These are phyloP conservation scores for Myripristis jacobus DNA, from an alignment of 2,797 vertebrate genomes.

Conservation along the genomic window DNA sequence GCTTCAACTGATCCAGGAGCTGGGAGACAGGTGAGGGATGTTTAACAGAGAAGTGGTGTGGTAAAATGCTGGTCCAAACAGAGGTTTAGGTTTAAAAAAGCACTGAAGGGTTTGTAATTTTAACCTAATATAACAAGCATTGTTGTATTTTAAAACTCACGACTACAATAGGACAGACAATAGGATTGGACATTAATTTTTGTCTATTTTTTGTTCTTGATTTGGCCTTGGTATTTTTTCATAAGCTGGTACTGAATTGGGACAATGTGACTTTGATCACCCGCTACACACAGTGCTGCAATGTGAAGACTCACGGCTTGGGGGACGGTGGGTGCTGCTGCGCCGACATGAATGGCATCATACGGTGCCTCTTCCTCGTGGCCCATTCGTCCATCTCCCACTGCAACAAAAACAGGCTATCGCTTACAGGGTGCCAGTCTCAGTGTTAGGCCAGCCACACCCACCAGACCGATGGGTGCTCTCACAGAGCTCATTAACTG, in stretches of 20 bases:
- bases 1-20: constrained; percentile 98
- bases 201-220: neutral
- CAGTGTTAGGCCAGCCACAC: neutral
- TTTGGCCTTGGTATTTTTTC: neutral
- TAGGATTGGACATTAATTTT: neutral
- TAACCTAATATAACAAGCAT: neutral
- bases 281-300: neutral
- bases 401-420: constrained; percentile 80
- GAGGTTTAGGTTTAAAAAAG: no score
- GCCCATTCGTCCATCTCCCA: constrained; percentile 96
- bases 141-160: neutral
- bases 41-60: neutral
- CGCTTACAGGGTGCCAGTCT: neutral
- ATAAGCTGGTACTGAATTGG: constrained; percentile 6
- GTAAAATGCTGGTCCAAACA: neutral
- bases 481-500: neutral
- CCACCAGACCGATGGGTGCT: neutral
- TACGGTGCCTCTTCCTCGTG: constrained; percentile 92
- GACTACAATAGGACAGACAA: neutral
- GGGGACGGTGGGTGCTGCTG: constrained; percentile 94
- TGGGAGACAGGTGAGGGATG: constrained; percentile 52
- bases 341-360: constrained; percentile 98
- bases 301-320: constrained; percentile 90
- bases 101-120: neutral
- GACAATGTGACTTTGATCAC: constrained; percentile 17